Evolutionary conservation across 53 echinoderm and acorn worm genomes (phyloP), one percentile per base, ranked within the genome.

Genomic region (Apostichopus leukothele): DNA sequence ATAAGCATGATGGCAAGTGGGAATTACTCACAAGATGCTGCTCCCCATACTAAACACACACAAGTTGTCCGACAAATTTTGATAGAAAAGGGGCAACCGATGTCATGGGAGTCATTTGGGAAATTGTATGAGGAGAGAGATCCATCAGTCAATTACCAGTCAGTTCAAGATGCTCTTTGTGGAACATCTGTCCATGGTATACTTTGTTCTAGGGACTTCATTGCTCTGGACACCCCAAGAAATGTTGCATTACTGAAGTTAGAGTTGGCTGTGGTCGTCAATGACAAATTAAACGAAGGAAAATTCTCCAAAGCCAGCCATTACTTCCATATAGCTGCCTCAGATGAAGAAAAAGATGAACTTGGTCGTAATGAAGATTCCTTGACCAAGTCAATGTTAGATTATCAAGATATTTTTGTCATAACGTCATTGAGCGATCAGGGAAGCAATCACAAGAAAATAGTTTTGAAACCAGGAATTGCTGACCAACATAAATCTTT

Each of bases 201-300:
- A 71, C 61, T 85, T 16, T 60, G 16, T 18, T 85, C 63, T 26
- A 14, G 66, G 18, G 85, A 85, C 57, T 85, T 85, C 61, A 85
- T 85, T 50, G 21, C 85, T 3, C 63, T 67, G 5, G 85, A 85
- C 50, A 85, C 67, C 7, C 66, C 85, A 67, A 4, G 27, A 67
- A 63, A 66, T 67, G 50, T 85, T 4, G 85, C 26, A 1, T 66
- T 85, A 16, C 66, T 85, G n/a, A 85, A 85, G 61, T 67, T 85
- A 12, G 67, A 85, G 7, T 18, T 85, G 63, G 50, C 60, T 23
- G 85, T 85, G 66, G 85, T 11, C 5, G 66, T 85, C 23, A 60
- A 85, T 51, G 85, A 85, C 1, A 63, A 66, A 0, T 12, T 85
- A 3, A 67, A 67, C 4, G 8, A 13, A 25, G 50, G 67, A 60